Evolutionary conservation across 2,113 vertebrate genomes (phyloP), one percentile per base, ranked within the genome.

Genomic region (Bambusicola thoracicus): DNA sequence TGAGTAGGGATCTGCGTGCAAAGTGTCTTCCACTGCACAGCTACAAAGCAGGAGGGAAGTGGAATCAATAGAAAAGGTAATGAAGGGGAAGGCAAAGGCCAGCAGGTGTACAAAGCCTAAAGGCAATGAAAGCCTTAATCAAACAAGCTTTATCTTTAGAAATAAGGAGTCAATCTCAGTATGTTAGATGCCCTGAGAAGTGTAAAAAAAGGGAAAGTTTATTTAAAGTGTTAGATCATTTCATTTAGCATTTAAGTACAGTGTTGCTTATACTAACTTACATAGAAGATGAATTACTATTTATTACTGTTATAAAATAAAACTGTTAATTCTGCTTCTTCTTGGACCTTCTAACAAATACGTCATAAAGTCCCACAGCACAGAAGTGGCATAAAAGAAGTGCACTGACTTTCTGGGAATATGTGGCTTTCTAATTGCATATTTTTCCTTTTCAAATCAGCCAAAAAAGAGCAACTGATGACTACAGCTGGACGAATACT

Each of bases 401-500:
- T 24, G 36, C 46, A 56, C 19, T 24, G 51, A 51, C 76, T 85
- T 87, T 72, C 75, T 61, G 49, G 1, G 3, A 75, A 81, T 74
- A 53, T 41, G 65, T 75, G 74, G 61, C 30, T 80, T 85, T 77
- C 67, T 92, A 94, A 93, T 75, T 91, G 76, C 76, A 81, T 87
- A 83, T 84, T 82, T 92, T 94, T 87, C 76, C 24, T 89, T 40
- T 85, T 66, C 51, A 63, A 90, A 89, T 87, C 76, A 29, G 59
- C 17, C 14, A 77, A 85, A 87, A 92, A 87, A 63, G 59, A 91
- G 56, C 81, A 89, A 85, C 65, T 88, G 82, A 75, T 88, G 61
- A 86, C 68, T 94, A 75, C 79, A 88, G 85, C 82, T 91, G 82
- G 85, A 75, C 92, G 90, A 85, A 87, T 63, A 30, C 43, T 61